These are phyloP conservation scores for Petromus typicus DNA, from an alignment of 2,113 vertebrate species.

Conservation along the genomic window DNA sequence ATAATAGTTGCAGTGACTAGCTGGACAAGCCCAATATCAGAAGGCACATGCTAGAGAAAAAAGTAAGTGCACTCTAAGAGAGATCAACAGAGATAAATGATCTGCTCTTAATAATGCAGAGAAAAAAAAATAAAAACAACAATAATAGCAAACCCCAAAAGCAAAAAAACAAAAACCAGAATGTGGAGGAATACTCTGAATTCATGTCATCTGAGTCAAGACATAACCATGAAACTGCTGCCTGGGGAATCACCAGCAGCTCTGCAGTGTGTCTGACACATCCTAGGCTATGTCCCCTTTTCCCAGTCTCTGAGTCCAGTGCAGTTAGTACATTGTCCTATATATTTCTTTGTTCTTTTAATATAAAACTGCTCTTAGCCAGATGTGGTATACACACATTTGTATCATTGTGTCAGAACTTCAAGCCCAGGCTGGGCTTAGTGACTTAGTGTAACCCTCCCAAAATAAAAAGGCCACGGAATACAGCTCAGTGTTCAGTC, in stretches of 20 bases:
- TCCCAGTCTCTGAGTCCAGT: neutral
- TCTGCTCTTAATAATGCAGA: neutral
- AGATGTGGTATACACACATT: neutral
- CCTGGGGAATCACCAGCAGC: neutral
- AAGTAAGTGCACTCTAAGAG: neutral
- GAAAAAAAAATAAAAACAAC: neutral
- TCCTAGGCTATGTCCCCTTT: neutral
- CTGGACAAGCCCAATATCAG: neutral
- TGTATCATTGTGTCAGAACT: neutral
- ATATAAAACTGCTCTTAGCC: neutral
- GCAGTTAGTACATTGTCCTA: neutral
- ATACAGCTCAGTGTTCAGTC: neutral
- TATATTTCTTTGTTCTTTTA: neutral
- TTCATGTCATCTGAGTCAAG: neutral
- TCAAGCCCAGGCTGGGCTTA: neutral
- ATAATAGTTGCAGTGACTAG: neutral
- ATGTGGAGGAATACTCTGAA: fast-evolving
- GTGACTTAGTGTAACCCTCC: neutral
- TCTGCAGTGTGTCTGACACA: fast-evolving
- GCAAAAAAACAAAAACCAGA: neutral
- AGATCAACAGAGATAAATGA: neutral
- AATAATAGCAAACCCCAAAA: neutral
- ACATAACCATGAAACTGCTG: neutral
- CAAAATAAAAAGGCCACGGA: neutral
- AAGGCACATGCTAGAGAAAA: neutral